A percentile compares a stretch with the other conserved stretches of the same genome.
Evolutionary conservation across 2,888 invertebrate genomes (phyloP).

Genomic region (Amblyjoppa proteus): DNA sequence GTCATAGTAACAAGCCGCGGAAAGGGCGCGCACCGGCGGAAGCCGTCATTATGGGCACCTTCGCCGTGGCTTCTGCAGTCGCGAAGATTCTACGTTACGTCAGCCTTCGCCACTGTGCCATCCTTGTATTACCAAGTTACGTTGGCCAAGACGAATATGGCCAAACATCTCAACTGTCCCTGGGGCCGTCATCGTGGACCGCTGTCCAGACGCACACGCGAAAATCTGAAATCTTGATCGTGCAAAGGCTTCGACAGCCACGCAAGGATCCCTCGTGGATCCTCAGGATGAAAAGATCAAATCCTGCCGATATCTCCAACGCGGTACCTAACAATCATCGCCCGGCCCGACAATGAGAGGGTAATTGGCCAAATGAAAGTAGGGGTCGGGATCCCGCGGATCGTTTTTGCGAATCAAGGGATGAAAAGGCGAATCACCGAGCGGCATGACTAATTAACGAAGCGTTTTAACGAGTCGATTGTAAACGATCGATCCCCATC

Average conservation of each 20-base stretch:
- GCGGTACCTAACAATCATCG: no score
- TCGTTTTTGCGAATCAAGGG: not conserved
- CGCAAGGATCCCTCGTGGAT: not conserved
- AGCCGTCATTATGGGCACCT: slow-evolving; percentile 56
- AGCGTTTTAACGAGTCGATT: slow-evolving; percentile 40
- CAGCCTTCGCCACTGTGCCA: not conserved
- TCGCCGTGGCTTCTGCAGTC: slow-evolving; percentile 30
- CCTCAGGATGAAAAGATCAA: not conserved
- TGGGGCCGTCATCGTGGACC: no score
- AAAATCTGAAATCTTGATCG: no score
- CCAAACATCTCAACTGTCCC: not conserved
- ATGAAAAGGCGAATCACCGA: not conserved
- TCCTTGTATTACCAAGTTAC: not conserved
- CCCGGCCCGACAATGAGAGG: no score
- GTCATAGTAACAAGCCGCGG: slow-evolving; percentile 67
- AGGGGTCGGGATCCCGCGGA: no score
- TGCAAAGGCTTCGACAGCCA: not conserved
- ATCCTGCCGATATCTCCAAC: not conserved
- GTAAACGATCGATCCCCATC: slow-evolving; percentile 27
- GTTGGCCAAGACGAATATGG: not conserved
- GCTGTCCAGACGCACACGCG: no score
- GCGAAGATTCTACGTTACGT: slow-evolving; percentile 8
- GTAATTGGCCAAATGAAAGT: no score
- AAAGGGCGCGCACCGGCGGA: slow-evolving; percentile 50
- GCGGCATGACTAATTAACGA: slow-evolving; percentile 4